Conservation (phyloP, 2,113 vertebrate species). For the Neopipo cinnamomea region DNA sequence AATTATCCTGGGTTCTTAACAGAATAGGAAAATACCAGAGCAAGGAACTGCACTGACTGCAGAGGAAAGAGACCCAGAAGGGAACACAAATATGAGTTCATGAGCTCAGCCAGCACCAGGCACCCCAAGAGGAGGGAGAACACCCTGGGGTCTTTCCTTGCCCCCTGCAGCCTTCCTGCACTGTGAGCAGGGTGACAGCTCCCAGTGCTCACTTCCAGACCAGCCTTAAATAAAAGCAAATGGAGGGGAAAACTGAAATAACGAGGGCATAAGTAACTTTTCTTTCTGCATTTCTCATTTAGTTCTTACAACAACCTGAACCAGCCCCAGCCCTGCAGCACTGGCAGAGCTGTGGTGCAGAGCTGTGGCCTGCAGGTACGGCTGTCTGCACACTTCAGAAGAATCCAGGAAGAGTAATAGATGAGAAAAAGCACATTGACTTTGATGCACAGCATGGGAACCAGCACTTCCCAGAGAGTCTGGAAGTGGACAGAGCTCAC, state of each 20-base stretch:
- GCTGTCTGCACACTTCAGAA: fast-evolving
- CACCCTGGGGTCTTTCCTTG: background rate
- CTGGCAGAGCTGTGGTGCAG: background rate
- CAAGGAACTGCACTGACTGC: background rate
- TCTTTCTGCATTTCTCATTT: background rate
- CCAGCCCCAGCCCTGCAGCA: fast-evolving
- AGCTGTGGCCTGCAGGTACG: background rate
- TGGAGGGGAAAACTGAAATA: fast-evolving
- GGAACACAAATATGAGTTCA: background rate
- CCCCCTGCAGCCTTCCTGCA: background rate
- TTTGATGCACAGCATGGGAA: background rate
- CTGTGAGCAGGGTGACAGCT: fast-evolving
- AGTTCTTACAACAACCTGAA: fast-evolving
- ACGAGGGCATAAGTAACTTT: fast-evolving
- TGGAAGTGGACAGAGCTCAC: fast-evolving
- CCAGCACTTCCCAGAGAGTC: fast-evolving
- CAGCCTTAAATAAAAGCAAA: background rate
- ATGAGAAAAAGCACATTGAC: background rate
- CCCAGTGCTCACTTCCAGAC: background rate
- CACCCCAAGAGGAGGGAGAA: background rate
- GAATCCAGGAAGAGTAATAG: background rate
- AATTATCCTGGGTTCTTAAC: background rate
- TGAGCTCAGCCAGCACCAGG: background rate
- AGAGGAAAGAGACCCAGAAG: background rate
- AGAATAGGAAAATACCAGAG: background rate